Conservation (phyloP, 2,888 invertebrate species). For the Aleiodes testaceus region DNA sequence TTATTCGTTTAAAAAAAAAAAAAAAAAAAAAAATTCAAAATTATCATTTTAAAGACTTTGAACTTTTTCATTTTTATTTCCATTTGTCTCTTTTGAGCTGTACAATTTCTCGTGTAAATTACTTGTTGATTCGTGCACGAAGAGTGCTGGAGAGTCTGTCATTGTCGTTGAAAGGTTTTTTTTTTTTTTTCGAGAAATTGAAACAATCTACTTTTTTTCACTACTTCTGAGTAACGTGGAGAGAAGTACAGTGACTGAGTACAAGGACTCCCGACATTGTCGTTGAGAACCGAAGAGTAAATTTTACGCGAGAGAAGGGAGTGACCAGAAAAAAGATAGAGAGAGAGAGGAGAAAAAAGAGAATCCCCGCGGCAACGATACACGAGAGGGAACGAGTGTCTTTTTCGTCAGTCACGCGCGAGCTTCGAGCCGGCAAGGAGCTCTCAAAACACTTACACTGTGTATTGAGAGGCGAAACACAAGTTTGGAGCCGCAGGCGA, state of each 20-base stretch:
- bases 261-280: slow-evolving; percentile 27
- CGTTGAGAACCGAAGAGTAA: slow-evolving; percentile 27
- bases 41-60: neutral
- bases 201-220: neutral
- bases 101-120: slow-evolving; percentile 10
- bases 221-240: slow-evolving; percentile 19
- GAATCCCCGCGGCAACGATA: slow-evolving; percentile 39
- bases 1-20: neutral
- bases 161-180: slow-evolving; percentile 11
- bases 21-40: neutral
- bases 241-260: slow-evolving; percentile 14
- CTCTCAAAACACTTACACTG: slow-evolving; percentile 22
- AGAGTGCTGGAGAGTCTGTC: slow-evolving; percentile 19
- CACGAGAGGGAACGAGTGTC: slow-evolving; percentile 24
- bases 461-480: slow-evolving; percentile 15
- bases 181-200: neutral
- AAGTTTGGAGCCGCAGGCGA: slow-evolving; percentile 25
- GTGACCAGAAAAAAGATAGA: slow-evolving; percentile 7
- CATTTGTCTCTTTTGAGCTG: neutral
- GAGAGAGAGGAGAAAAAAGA: neutral
- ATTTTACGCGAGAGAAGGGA: slow-evolving; percentile 27
- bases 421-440: slow-evolving; percentile 34
- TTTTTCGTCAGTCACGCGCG: slow-evolving; percentile 36
- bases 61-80: neutral
- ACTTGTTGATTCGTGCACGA: slow-evolving; percentile 25